A percentile compares a stretch with the other conserved stretches of the same genome.
Evolutionary conservation across 1,140 invertebrate genomes (phyloP).

Genomic region (Homarus americanus): DNA sequence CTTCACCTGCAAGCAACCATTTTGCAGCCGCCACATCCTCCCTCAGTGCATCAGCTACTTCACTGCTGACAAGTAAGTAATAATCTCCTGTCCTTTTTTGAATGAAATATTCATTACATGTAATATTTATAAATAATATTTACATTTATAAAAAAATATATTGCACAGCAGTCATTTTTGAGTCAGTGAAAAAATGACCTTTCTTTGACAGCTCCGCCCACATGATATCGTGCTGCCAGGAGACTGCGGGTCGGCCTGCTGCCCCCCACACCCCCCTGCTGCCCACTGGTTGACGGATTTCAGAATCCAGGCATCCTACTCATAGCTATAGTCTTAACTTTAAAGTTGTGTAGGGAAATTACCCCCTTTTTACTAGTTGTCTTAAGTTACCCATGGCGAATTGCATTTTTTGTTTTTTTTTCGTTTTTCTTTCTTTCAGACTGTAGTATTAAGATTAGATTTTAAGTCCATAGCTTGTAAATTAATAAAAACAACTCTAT

Average conservation of each 20-base stretch:
- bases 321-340: constrained; percentile 1
- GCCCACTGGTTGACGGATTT: background rate
- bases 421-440: background rate
- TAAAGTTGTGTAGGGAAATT: background rate
- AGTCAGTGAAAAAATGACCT: background rate
- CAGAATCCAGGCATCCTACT: background rate
- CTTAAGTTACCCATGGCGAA: background rate
- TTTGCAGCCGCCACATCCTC: too few relatives aligned
- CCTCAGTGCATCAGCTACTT: constrained; percentile 1
- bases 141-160: background rate
- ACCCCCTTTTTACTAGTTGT: background rate
- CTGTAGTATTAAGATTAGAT: background rate
- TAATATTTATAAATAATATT: constrained; percentile 9
- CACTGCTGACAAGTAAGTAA: constrained; percentile 28
- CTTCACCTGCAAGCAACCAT: constrained; percentile 21
- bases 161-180: background rate
- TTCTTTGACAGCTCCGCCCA: background rate
- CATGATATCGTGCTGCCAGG: background rate
- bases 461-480: constrained; percentile 8
- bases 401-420: background rate
- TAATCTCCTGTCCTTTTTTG: constrained; percentile 5
- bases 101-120: constrained; percentile 21
- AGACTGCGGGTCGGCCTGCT: background rate
- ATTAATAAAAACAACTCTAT: background rate
- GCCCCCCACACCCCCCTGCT: background rate